phyloP scores from a whole-genome alignment of 2,888 invertebrate species.

The Metalampra italica region DNA sequence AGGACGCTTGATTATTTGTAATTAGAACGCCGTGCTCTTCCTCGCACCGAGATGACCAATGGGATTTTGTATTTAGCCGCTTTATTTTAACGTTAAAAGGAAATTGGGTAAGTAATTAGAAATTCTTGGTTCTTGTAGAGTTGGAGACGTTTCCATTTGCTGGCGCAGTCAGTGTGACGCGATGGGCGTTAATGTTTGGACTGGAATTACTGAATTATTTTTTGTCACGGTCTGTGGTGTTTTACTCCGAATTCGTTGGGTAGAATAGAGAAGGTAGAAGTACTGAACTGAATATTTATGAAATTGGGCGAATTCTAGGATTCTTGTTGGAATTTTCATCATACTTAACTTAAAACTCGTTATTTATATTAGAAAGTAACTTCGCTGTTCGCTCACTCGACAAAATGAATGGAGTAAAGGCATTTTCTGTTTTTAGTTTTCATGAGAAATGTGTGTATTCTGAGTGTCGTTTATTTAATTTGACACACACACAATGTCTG shows the following conservation, averaged over 20 bases:
- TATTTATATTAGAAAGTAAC: background rate
- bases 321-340: background rate
- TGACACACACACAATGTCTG: too few species aligned
- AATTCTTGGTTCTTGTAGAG: slow-evolving; percentile 37
- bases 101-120: slow-evolving; percentile 56
- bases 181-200: slow-evolving; percentile 43
- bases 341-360: too few species aligned
- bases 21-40: slow-evolving; percentile 73
- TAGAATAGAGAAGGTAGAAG: background rate
- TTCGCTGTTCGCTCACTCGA: background rate
- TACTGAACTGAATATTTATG: slow-evolving; percentile 2
- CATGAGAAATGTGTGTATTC: too few species aligned
- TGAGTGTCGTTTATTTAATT: too few species aligned
- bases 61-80: slow-evolving; percentile 62
- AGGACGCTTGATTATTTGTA: slow-evolving; percentile 75
- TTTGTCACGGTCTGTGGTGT: slow-evolving; percentile 22
- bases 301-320: background rate
- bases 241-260: slow-evolving; percentile 5
- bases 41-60: slow-evolving; percentile 72
- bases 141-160: slow-evolving; percentile 46
- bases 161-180: slow-evolving; percentile 42
- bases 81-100: slow-evolving; percentile 45
- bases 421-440: too few species aligned
- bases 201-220: slow-evolving; percentile 27
- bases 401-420: too few species aligned